A percentile compares a stretch with the other conserved stretches of the same genome.
phyloP scores from a whole-genome alignment of 2,888 invertebrate species.

The Oscheius sp. region DNA sequence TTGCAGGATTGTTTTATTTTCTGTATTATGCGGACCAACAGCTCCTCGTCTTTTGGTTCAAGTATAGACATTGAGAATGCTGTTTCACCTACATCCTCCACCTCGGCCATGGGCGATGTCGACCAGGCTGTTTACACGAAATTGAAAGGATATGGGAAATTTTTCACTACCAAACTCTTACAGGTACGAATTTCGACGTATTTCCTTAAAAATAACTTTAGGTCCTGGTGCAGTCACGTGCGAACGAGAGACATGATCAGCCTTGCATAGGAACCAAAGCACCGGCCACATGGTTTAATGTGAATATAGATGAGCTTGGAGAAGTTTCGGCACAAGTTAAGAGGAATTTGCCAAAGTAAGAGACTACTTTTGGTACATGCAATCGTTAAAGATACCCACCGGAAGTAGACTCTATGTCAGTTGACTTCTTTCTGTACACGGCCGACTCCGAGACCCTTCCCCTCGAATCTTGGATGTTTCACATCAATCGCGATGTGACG shows the following conservation, averaged over 20 bases:
- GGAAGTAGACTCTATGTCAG: conserved; percentile 31
- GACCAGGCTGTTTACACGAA: conserved; percentile 7
- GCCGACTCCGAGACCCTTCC: conserved; percentile 44
- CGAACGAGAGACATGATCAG: conserved; percentile 39
- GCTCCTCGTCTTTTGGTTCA: conserved; percentile 33
- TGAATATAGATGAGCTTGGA: conserved; percentile 41
- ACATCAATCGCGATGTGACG: background rate
- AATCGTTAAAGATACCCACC: conserved; percentile 42
- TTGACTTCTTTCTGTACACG: conserved; percentile 51
- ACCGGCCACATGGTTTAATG: conserved; percentile 42
- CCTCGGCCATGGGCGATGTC: background rate
- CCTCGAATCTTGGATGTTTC: conserved; percentile 43
- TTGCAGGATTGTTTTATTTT: background rate
- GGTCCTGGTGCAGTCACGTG: conserved; percentile 40
- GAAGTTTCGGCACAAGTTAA: conserved; percentile 44
- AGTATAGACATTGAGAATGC: conserved; percentile 25
- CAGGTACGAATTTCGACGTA: conserved; percentile 11
- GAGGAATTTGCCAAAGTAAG: conserved; percentile 37
- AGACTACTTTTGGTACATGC: background rate
- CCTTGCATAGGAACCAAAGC: conserved; percentile 27
- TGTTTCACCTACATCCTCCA: conserved; percentile 27
- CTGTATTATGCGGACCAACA: conserved; percentile 34
- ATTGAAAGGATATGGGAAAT: conserved; percentile 30
- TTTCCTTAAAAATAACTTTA: too few relatives aligned
- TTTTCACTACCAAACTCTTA: conserved; percentile 25